Evolutionary conservation across 2,888 invertebrate species (phyloP).

Genomic region (Zonitis immaculata): DNA sequence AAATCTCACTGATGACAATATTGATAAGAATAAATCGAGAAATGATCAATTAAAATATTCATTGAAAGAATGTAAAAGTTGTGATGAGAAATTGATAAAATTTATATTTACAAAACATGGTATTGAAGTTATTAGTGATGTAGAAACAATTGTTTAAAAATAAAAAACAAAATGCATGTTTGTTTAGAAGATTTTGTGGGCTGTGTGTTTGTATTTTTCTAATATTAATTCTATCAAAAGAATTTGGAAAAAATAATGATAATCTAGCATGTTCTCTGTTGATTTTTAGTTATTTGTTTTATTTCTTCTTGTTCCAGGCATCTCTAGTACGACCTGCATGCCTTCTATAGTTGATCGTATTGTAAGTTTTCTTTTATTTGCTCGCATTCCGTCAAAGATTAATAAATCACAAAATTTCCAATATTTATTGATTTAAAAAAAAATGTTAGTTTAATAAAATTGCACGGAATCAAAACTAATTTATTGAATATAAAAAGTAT

Average conservation of each 20-base stretch:
- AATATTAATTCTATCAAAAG: too few relatives aligned
- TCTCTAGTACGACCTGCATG: constrained; percentile 55
- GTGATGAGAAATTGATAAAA: constrained; percentile 56
- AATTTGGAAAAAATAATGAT: too few relatives aligned
- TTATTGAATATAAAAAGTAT: too few relatives aligned
- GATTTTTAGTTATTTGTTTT: constrained; percentile 9
- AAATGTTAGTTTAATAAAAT: too few relatives aligned
- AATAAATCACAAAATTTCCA: constrained; percentile 18
- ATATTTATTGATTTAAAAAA: constrained; percentile 8
- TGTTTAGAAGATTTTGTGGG: constrained; percentile 3
- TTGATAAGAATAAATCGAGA: constrained; percentile 20
- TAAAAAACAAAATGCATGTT: neutral
- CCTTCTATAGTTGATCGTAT: constrained; percentile 51
- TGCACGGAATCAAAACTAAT: too few relatives aligned
- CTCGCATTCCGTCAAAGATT: constrained; percentile 21
- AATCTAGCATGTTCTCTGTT: too few relatives aligned
- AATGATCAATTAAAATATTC: constrained; percentile 39
- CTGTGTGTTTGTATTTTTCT: neutral
- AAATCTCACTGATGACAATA: constrained; percentile 37
- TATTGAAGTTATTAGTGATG: constrained; percentile 73
- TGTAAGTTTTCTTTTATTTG: constrained; percentile 21
- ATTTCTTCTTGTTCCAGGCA: constrained; percentile 48
- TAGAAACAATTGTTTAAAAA: constrained; percentile 63
- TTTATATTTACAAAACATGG: constrained; percentile 73
- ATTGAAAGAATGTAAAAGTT: constrained; percentile 51